Conservation (phyloP, 2,888 invertebrate species). For the Chaetogeoica ovagalla region DNA sequence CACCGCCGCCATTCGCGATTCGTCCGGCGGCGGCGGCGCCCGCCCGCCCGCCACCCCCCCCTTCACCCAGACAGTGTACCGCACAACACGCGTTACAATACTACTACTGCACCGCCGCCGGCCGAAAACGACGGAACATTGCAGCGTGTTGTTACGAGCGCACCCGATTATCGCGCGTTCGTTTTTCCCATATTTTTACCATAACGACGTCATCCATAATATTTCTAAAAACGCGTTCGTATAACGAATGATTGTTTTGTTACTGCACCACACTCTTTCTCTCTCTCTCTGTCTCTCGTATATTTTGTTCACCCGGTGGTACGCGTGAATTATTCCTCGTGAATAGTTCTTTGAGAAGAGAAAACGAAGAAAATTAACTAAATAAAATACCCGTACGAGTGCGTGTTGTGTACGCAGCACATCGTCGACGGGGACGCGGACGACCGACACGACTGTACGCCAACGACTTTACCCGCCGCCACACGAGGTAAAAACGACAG, state of each 20-base stretch:
- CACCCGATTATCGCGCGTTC: slow-evolving; percentile 1
- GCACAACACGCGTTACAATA: too few relatives aligned
- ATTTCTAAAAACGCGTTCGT: not conserved
- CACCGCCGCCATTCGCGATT: slow-evolving; percentile 18
- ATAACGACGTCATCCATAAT: not conserved
- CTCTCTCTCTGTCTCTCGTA: too few relatives aligned
- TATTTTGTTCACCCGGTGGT: too few relatives aligned
- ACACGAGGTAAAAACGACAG: slow-evolving; percentile 14
- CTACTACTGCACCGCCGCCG: not conserved
- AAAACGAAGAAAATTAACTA: too few relatives aligned
- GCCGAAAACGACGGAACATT: too few relatives aligned
- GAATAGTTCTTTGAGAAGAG: too few relatives aligned
- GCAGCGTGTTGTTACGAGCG: not conserved
- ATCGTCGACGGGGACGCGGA: not conserved
- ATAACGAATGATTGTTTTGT: too few relatives aligned
- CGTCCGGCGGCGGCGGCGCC: not conserved
- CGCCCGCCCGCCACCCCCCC: not conserved
- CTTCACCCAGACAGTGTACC: too few relatives aligned
- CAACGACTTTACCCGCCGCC: not conserved
- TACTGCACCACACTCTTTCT: too few relatives aligned
- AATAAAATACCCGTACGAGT: not conserved
- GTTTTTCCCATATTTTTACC: slow-evolving; percentile 18
- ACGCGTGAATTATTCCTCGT: too few relatives aligned
- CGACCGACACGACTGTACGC: not conserved
- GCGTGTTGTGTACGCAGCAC: not conserved